A percentile compares a stretch with the other conserved stretches of the same genome.
These are phyloP conservation scores for Urocitellus parryii DNA, from an alignment of 2,113 vertebrate species.

Conservation along the genomic window DNA sequence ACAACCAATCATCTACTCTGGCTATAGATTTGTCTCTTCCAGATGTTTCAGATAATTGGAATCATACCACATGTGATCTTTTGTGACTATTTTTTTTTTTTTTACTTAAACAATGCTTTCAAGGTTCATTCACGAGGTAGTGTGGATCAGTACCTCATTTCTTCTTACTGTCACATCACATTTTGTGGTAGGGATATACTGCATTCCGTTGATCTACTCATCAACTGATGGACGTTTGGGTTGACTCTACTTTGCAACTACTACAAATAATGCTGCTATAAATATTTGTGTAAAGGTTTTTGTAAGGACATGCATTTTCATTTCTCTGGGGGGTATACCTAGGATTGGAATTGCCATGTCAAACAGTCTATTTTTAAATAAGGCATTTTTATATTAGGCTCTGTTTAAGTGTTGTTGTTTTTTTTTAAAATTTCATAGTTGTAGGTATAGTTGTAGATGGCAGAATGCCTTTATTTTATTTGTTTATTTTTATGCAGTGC, in stretches of 20 bases:
- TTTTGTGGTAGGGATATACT: fast-evolving
- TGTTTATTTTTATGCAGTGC: too few species aligned
- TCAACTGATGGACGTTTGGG: background rate
- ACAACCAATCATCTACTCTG: background rate
- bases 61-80: background rate
- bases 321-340: background rate
- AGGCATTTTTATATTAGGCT: background rate
- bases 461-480: too few species aligned
- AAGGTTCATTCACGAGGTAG: fast-evolving
- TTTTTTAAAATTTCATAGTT: too few species aligned
- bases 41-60: background rate
- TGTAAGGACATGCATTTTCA: background rate
- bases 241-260: background rate
- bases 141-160: background rate
- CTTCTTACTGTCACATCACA: background rate
- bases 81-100: background rate
- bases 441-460: too few species aligned
- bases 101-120: background rate
- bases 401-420: background rate
- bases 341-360: background rate
- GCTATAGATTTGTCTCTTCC: background rate
- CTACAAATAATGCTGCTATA: background rate
- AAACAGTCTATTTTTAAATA: background rate
- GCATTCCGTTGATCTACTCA: fast-evolving
- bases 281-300: background rate